phyloP scores from a whole-genome alignment of 2,113 vertebrate species.

The Ophiodon elongatus region DNA sequence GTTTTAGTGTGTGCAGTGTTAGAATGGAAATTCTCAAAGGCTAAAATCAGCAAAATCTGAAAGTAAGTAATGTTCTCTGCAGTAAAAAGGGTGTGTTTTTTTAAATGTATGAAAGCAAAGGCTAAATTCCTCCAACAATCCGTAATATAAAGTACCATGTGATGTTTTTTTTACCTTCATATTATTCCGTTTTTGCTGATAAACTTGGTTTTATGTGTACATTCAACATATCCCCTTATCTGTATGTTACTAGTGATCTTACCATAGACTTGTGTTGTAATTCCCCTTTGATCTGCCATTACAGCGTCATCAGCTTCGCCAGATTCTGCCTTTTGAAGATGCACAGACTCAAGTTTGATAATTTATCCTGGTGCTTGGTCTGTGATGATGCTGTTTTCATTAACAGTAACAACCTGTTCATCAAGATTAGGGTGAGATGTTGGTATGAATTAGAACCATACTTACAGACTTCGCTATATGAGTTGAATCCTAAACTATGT shows the following conservation, averaged over 20 bases:
- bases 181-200: conserved; percentile 20
- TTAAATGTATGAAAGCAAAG: conserved; percentile 12
- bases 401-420: conserved; percentile 59
- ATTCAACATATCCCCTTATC: conserved; percentile 16
- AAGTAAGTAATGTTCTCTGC: conserved; percentile 16
- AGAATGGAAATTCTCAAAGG: conserved; percentile 26
- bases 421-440: conserved; percentile 45
- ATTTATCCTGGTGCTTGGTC: conserved; percentile 20
- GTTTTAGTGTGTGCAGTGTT: conserved; percentile 43
- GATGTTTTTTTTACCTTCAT: conserved; percentile 13
- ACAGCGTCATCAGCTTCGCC: conserved; percentile 42
- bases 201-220: conserved; percentile 9
- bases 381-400: conserved; percentile 56
- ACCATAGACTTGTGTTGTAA: conserved; percentile 20
- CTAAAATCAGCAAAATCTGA: conserved; percentile 43
- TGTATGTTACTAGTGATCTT: conserved; percentile 24
- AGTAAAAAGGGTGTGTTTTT: conserved; percentile 6
- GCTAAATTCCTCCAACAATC: not conserved
- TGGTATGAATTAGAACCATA: conserved; percentile 53
- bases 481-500: conserved; percentile 19
- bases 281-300: conserved; percentile 66
- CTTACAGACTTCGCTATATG: conserved; percentile 15
- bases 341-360: conserved; percentile 38
- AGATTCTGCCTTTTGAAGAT: conserved; percentile 64
- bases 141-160: not conserved